Evolutionary conservation across 2,113 vertebrate genomes (phyloP), one percentile per base, ranked within the genome.

Genomic region (Hypomesus transpacificus): DNA sequence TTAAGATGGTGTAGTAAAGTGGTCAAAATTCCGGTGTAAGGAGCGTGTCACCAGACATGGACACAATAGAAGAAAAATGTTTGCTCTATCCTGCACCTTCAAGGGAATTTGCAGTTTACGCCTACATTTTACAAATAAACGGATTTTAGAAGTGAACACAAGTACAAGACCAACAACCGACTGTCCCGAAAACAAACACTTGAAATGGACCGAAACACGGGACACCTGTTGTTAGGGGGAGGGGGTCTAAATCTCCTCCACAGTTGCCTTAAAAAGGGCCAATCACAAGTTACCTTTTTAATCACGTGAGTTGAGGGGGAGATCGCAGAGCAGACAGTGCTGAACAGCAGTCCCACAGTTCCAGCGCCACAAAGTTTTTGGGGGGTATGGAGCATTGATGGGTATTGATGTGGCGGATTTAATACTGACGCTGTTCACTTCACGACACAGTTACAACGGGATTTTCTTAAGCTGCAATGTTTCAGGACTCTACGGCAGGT

Each of bases 151-250:
- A 13, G 2, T 46, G 9, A 46, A 11, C 39, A 46, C 39, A 46
- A 46, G 39, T 46, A 46, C 39, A 46, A 34, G 31, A 34, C 31
- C 0, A 34, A 34, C 31, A 34, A 34, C 31, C 5, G 6, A 46
- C 39, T 20, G 31, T 34, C 39, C 26, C 4, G 3, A 8, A 59
- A 20, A 20, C 57, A 4, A 14, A 61, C 21, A 61, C 26, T 61
- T 6, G n/a, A 61, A 6, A 6, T 50, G 51, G 68, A 59, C 68
- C 13, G 60, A 58, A 56, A 69, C 28, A 69, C 22, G 14, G 68
- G 28, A 62, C 87, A 87, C 86, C 84, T 90, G 87, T 84, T 87
- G 81, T 77, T 68, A 71, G 54, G 59, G 68, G 71, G 71, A 59
- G 31, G 76, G 66, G 70, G 16, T 22, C 26, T 3, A 46, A 18